Percentiles rank a stretch among this genome's conserved stretches.
Evolutionary conservation across 2,888 invertebrate species (phyloP).

Genomic region (Graphium colonna): DNA sequence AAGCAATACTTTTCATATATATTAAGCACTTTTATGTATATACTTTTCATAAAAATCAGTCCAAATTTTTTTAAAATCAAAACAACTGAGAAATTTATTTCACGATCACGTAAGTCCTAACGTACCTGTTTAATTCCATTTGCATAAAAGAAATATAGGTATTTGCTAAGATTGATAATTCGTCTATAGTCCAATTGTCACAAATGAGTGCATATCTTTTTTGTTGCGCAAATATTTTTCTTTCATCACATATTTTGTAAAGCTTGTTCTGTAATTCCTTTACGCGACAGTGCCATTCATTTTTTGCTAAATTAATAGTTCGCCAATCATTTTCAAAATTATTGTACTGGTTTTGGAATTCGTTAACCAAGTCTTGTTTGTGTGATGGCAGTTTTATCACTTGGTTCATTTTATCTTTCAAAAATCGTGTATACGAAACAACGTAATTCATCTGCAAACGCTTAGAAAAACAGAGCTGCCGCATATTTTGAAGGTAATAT

Average conservation of each 20-base stretch:
- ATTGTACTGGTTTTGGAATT: conserved; percentile 82
- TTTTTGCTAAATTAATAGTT: conserved; percentile 77
- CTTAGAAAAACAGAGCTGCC: conserved; percentile 79
- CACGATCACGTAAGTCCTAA: background rate
- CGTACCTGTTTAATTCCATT: conserved; percentile 80
- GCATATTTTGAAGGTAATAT: conserved; percentile 72
- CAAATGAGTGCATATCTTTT: conserved; percentile 72
- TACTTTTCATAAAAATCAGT: no score
- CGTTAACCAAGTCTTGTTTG: conserved; percentile 78
- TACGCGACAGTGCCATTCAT: conserved; percentile 81
- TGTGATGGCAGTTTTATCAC: conserved; percentile 76
- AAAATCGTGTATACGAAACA: conserved; percentile 77
- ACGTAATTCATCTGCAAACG: conserved; percentile 76
- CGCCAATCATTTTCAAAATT: conserved; percentile 80
- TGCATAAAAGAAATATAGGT: conserved; percentile 79
- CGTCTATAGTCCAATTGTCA: conserved; percentile 80
- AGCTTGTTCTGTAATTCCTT: conserved; percentile 73
- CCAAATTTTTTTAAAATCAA: no score
- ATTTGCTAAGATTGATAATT: conserved; percentile 76
- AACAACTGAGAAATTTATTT: background rate
- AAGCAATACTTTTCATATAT: no score
- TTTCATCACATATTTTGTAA: conserved; percentile 78
- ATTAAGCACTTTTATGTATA: no score
- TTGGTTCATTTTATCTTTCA: conserved; percentile 75
- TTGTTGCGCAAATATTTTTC: conserved; percentile 75